A percentile compares a stretch with the other conserved stretches of the same genome.
Evolutionary conservation across 1,140 invertebrate species (phyloP).

Genomic region (Drosophila mojavensis): DNA sequence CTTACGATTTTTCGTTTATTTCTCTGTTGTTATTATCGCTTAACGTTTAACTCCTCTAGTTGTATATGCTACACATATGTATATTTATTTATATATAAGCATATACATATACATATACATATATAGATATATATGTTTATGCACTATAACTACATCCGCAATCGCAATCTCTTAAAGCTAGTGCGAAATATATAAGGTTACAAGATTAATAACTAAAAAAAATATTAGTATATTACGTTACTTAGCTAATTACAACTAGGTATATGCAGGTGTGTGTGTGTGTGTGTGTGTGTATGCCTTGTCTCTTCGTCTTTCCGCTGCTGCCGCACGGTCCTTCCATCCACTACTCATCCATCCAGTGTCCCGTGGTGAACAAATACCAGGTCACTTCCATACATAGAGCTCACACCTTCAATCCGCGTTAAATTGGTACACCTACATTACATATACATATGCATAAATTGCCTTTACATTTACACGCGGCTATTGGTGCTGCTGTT

Average conservation of each 20-base stretch:
- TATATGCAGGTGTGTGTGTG: slow-evolving; percentile 8
- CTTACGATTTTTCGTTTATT: background rate
- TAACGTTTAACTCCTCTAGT: slow-evolving; percentile 43
- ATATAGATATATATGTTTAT: slow-evolving; percentile 17
- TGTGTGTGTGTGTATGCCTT: background rate
- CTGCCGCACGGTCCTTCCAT: background rate
- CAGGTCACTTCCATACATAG: background rate
- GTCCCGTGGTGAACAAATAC: background rate
- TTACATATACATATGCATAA: slow-evolving; percentile 28
- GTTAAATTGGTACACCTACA: slow-evolving; percentile 24
- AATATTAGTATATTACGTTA: slow-evolving; percentile 33
- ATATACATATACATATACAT: slow-evolving; percentile 9
- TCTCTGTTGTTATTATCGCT: slow-evolving; percentile 34
- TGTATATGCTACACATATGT: slow-evolving; percentile 32
- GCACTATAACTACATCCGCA: slow-evolving; percentile 38
- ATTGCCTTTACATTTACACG: slow-evolving; percentile 43
- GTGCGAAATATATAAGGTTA: slow-evolving; percentile 42
- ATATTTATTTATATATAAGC: slow-evolving; percentile 6
- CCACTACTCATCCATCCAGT: background rate
- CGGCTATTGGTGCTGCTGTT: slow-evolving; percentile 1
- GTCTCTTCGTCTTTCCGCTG: background rate
- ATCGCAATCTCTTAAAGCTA: slow-evolving; percentile 31
- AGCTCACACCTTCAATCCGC: slow-evolving; percentile 7
- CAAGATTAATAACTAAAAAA: slow-evolving; percentile 34
- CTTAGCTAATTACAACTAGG: slow-evolving; percentile 43